Base-by-base conservation (phyloP, 2,888 invertebrate genomes). In the Philereme transversata region DNA sequence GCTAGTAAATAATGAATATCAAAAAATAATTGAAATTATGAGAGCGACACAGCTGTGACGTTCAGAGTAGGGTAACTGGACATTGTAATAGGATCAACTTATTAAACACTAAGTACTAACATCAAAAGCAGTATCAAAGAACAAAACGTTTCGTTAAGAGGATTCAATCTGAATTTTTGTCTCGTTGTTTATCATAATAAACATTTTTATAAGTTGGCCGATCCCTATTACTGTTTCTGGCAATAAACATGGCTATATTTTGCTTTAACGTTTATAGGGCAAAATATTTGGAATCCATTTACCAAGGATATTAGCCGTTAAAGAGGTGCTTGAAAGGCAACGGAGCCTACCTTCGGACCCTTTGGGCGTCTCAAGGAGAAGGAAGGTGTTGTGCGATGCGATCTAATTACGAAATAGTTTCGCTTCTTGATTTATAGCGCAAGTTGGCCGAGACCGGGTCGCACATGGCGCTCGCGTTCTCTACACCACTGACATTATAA, bases 381-480 rank as follows among this genome's bases (percentile, higher is more conserved):
- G 91, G 90, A 79, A 80, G 91, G 90, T 91, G 90, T 90, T 87
- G 86, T 87, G 84, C 88, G 92, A 92, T 89, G 85, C 91, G 90
- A 92, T 93, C 92, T 92, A 93, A 93, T 93, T 93, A 91, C 92
- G 86, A 88, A 92, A 93, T 93, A 93, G 93, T 93, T 93, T 90
- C 86, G 87, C 91, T 92, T 89, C 90, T 92, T 93, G 93, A 93
- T 93, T 93, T 93, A 93, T 93, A 91, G 91, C 88, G 88, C 84
- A 90, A 92, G 91, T 93, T 77, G 76, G 77, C 77, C 72, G 71
- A 75, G 78, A 69, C 70, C 74, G 84, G 84, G 84, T 79, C 82
- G 83, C 81, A 84, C 87, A 88, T 79, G 83, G 85, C 86, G 86
- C 75, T 78, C 73, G 34, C 79, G 76, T 3, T 22, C 22, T 22